A percentile compares a stretch with the other conserved stretches of the same genome.
These are phyloP conservation scores for Takifugu ocellatus DNA, from an alignment of 2,797 vertebrate genomes.

Conservation along the genomic window DNA sequence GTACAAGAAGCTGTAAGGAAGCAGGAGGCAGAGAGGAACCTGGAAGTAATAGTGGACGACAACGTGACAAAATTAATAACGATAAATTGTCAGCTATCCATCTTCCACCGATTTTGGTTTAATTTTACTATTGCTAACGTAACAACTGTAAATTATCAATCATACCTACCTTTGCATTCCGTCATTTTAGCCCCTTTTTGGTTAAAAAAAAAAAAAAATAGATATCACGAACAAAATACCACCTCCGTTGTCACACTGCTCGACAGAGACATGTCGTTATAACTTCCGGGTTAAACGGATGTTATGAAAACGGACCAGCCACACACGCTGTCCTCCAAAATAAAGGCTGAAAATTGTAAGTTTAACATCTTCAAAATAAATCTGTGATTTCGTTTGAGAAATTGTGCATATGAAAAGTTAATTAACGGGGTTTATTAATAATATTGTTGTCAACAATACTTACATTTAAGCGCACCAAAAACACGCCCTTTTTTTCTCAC, in stretches of 20 bases:
- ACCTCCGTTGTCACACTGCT: neutral
- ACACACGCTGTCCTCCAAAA: constrained; percentile 24
- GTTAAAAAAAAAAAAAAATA: constrained; percentile 1
- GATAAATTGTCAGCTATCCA: neutral
- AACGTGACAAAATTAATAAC: neutral
- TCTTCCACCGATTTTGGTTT: no score
- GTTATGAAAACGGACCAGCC: neutral
- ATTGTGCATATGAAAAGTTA: neutral
- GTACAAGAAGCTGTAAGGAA: constrained; percentile 61
- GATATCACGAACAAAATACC: neutral
- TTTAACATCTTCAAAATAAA: neutral
- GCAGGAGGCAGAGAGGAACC: constrained; percentile 39
- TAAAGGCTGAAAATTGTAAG: constrained; percentile 5
- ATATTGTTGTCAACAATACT: no score
- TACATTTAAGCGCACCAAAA: no score
- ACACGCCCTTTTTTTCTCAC: constrained; percentile 33
- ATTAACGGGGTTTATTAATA: no score
- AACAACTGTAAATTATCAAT: neutral
- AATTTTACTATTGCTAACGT: constrained; percentile 18
- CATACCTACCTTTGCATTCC: constrained; percentile 41
- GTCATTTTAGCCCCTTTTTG: constrained; percentile 13
- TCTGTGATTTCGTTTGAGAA: neutral
- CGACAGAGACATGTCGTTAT: neutral
- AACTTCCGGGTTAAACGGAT: constrained; percentile 48
- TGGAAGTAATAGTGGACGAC: constrained; percentile 5